A percentile compares a stretch with the other conserved stretches of the same genome.
Conservation (phyloP, 2,797 vertebrate genomes). For the Gorsachius magnificus region DNA sequence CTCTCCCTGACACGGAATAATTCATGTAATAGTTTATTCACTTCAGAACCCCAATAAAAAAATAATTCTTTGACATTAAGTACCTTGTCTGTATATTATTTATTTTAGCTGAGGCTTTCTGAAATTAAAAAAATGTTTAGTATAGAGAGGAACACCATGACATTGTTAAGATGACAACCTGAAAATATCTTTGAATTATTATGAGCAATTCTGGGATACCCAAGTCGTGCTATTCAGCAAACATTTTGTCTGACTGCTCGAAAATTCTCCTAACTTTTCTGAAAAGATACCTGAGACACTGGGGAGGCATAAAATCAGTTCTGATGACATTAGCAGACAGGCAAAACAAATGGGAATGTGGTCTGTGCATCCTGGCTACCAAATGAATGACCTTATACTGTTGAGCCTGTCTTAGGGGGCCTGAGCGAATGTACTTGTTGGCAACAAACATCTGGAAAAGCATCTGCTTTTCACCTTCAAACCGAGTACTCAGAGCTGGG, state of each 20-base stretch:
- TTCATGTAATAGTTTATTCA: background rate
- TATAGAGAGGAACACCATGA: background rate
- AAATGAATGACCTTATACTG: background rate
- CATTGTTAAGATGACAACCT: background rate
- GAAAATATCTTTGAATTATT: background rate
- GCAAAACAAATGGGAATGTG: background rate
- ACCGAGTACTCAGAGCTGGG: background rate
- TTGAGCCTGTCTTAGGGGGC: background rate
- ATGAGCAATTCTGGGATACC: background rate
- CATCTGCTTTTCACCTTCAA: background rate
- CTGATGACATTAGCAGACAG: background rate
- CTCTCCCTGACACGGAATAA: background rate
- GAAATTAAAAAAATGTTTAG: background rate
- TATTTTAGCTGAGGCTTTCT: background rate
- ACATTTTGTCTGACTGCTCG: background rate
- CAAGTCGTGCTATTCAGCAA: background rate
- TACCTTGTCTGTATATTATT: background rate
- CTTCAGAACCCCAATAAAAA: background rate
- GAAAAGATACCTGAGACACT: background rate
- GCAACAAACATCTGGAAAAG: background rate
- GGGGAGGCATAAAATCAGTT: background rate
- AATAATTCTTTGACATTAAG: background rate
- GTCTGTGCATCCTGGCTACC: background rate
- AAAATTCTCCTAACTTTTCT: background rate
- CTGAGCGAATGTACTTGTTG: background rate